Conservation (phyloP, 2,888 invertebrate species). For the Lycaena phlaeas region DNA sequence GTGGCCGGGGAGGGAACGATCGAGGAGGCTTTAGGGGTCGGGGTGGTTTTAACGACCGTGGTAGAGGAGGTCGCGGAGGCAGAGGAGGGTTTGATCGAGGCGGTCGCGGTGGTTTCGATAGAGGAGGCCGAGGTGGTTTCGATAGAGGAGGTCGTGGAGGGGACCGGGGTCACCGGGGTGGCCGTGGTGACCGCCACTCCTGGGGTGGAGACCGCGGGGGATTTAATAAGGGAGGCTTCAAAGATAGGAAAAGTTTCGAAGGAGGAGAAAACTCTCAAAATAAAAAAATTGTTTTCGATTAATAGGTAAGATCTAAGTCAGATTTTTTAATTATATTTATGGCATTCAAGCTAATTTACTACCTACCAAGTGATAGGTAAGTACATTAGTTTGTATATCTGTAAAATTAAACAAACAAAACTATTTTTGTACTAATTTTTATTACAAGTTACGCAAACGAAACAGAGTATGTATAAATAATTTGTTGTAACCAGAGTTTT, state of each 20-base stretch:
- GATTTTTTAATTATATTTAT: no score
- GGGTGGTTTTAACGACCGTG: slow-evolving; percentile 41
- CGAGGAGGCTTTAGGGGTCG: slow-evolving; percentile 32
- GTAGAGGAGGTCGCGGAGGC: slow-evolving; percentile 30
- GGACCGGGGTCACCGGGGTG: slow-evolving; percentile 27
- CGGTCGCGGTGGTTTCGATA: slow-evolving; percentile 29
- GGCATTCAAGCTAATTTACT: no score
- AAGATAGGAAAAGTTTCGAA: slow-evolving; percentile 77
- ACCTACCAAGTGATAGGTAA: no score
- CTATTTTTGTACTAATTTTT: no score
- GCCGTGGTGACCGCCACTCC: slow-evolving; percentile 50
- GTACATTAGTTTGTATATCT: no score
- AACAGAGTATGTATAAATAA: no score
- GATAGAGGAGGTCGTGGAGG: slow-evolving; percentile 39
- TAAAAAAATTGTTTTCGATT: slow-evolving; percentile 83
- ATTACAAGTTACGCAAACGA: no score
- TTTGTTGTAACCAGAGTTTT: no score
- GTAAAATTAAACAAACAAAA: no score
- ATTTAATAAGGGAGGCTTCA: slow-evolving; percentile 66
- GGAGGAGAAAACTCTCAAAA: slow-evolving; percentile 73
- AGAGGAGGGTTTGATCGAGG: slow-evolving; percentile 30
- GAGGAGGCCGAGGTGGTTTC: slow-evolving; percentile 26
- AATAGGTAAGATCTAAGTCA: slow-evolving; percentile 46
- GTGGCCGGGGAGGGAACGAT: slow-evolving; percentile 36
- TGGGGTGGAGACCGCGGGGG: slow-evolving; percentile 60